Evolutionary conservation across 2,113 vertebrate genomes (phyloP).

Genomic region (Saguinus midas): DNA sequence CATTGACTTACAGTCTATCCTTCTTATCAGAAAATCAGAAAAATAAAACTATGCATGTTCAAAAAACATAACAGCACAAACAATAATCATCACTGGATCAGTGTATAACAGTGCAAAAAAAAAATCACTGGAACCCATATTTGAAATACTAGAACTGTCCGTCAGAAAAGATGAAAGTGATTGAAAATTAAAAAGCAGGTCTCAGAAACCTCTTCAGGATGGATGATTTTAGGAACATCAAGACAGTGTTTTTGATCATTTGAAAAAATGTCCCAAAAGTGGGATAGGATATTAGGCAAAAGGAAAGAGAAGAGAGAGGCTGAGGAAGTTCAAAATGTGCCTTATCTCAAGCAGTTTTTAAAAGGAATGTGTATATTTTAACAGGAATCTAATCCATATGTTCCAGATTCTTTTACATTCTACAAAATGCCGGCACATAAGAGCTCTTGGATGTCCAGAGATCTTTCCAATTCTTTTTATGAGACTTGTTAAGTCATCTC

Average conservation of each 20-base stretch:
- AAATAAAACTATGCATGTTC: not conserved
- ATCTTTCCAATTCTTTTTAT: slow-evolving; percentile 57
- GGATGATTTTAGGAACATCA: not conserved
- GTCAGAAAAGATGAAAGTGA: not conserved
- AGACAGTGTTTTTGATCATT: not conserved
- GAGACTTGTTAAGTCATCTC: slow-evolving; percentile 53
- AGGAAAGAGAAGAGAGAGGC: not conserved
- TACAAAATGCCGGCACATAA: slow-evolving; percentile 26
- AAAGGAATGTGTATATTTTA: slow-evolving; percentile 50
- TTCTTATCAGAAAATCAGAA: not conserved
- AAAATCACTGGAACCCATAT: not conserved
- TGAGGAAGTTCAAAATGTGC: slow-evolving; percentile 35
- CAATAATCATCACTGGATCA: not conserved
- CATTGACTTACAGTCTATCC: not conserved
- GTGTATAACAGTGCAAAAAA: not conserved
- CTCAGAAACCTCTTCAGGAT: not conserved
- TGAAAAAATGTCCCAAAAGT: not conserved
- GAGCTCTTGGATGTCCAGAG: slow-evolving; percentile 51
- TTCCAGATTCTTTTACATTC: slow-evolving; percentile 59
- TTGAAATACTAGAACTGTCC: not conserved
- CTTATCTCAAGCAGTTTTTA: slow-evolving; percentile 49
- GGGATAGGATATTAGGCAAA: not conserved
- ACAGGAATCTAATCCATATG: slow-evolving; percentile 67
- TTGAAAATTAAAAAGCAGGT: not conserved
- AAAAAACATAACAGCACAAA: not conserved